phyloP scores from a whole-genome alignment of 2,797 vertebrate species.

The Hozukius guyotensis region DNA sequence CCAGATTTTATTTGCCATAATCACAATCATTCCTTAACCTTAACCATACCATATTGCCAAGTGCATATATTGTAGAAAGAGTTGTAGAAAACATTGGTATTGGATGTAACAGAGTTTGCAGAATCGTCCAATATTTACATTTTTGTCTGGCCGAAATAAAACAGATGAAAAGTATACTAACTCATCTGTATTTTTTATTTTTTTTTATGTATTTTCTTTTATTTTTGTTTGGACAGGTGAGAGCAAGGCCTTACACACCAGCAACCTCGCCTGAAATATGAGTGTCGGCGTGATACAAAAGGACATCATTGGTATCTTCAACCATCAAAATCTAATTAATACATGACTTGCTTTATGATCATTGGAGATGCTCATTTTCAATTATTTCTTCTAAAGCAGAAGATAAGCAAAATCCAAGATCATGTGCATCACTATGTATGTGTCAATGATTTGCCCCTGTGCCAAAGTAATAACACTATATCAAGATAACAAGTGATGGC shows the following conservation, averaged over 20 bases:
- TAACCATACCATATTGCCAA: neutral
- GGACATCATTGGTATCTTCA: neutral
- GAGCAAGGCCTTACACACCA: neutral
- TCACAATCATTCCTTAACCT: neutral
- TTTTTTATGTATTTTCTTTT: accelerated
- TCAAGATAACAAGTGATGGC: neutral
- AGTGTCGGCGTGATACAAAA: neutral
- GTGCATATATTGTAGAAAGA: neutral
- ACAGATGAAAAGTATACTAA: neutral
- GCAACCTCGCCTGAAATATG: neutral
- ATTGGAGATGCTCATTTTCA: neutral
- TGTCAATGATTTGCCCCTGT: neutral
- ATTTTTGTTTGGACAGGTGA: neutral
- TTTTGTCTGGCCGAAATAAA: neutral
- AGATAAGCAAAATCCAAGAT: neutral
- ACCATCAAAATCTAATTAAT: neutral
- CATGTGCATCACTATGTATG: neutral
- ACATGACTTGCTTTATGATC: neutral
- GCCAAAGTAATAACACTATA: neutral
- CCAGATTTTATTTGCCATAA: neutral
- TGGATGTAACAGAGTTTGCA: neutral
- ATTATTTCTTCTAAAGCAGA: neutral
- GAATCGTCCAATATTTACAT: neutral
- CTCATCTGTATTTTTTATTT: neutral
- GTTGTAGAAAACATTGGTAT: neutral